phyloP scores from a whole-genome alignment of 2,113 vertebrate species.

The Hypomesus transpacificus region DNA sequence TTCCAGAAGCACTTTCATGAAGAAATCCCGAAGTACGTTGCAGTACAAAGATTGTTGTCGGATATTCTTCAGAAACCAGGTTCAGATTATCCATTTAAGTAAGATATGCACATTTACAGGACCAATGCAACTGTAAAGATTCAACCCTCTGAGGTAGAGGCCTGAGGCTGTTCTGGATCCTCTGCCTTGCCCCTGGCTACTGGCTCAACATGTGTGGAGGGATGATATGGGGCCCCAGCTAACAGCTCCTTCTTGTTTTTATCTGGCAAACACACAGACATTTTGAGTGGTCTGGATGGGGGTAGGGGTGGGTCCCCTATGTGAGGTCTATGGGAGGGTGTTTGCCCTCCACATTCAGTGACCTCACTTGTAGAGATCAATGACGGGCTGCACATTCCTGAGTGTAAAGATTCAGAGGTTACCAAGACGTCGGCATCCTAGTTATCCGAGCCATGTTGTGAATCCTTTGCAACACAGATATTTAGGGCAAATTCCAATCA shows the following conservation, averaged over 20 bases:
- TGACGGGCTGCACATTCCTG: conserved; percentile 61
- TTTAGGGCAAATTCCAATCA: conserved; percentile 63
- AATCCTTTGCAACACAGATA: conserved; percentile 50
- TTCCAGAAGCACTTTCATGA: conserved; percentile 16
- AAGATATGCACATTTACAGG: conserved; percentile 3
- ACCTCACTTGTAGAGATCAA: conserved; percentile 64
- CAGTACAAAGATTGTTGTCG: conserved; percentile 21
- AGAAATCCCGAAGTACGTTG: conserved; percentile 25
- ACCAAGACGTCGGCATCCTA: conserved; percentile 60
- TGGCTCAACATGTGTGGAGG: background rate
- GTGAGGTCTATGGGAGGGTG: conserved; percentile 41
- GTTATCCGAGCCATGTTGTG: conserved; percentile 53
- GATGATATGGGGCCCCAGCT: conserved; percentile 15
- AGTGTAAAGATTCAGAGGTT: conserved; percentile 46
- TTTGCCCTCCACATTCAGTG: conserved; percentile 31
- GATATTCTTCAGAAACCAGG: conserved; percentile 14
- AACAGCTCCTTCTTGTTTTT: conserved; percentile 17
- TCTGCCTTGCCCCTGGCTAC: conserved; percentile 1
- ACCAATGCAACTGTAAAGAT: conserved; percentile 12
- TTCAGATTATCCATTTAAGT: conserved; percentile 8
- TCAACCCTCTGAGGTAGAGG: conserved; percentile 15
- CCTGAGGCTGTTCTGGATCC: conserved; percentile 12
- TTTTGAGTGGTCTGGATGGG: conserved; percentile 42
- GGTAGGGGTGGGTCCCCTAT: conserved; percentile 36
- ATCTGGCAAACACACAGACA: conserved; percentile 23